Evolutionary conservation across 2,888 invertebrate species (phyloP).

Genomic region (Apoda limacodes): DNA sequence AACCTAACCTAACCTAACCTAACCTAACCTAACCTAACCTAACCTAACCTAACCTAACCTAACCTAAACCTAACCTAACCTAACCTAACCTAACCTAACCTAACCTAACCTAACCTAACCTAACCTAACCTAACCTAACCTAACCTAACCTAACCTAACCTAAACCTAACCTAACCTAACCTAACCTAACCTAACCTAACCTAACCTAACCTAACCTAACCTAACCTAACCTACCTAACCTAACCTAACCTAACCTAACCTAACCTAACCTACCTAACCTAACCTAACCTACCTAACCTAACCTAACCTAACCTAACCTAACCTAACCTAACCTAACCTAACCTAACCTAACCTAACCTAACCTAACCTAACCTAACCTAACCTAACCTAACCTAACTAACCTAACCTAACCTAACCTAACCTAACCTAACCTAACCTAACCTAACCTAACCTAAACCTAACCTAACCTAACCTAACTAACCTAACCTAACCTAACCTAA

Average conservation of each 20-base stretch:
- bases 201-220: constrained; percentile 13
- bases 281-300: constrained; percentile 14
- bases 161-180: constrained; percentile 8
- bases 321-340: constrained; percentile 12
- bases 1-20: constrained; percentile 13
- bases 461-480: constrained; percentile 19
- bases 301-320: constrained; percentile 15
- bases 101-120: constrained; percentile 14
- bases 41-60: constrained; percentile 12
- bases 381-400: constrained; percentile 14
- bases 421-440: constrained; percentile 14
- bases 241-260: constrained; percentile 15
- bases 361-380: constrained; percentile 16
- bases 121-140: constrained; percentile 13
- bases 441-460: too few species aligned
- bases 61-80: constrained; percentile 11
- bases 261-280: constrained; percentile 13
- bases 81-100: constrained; percentile 9
- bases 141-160: constrained; percentile 13
- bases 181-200: constrained; percentile 10
- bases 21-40: constrained; percentile 13
- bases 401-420: constrained; percentile 15
- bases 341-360: constrained; percentile 13
- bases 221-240: constrained; percentile 14
- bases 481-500: constrained; percentile 20